Conservation (phyloP, 1,140 invertebrate species). For the Dolichoris vasculosae region DNA sequence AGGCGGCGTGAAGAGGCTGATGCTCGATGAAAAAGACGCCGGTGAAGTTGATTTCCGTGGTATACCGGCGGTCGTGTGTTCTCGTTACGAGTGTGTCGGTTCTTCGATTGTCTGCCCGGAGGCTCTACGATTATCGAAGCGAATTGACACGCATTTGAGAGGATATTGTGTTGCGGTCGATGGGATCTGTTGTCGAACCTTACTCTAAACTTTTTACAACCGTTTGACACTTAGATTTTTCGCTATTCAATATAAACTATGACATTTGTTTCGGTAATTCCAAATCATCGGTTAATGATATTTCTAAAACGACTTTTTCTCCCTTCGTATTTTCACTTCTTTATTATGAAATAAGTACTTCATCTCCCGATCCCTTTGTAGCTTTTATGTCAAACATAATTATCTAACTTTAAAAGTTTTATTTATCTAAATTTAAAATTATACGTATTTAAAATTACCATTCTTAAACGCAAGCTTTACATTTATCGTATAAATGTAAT, state of each 20-base stretch:
- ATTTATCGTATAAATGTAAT: no score
- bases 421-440: no score
- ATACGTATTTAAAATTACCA: no score
- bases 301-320: neutral
- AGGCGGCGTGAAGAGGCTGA: conserved; percentile 44
- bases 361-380: neutral
- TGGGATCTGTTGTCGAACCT: neutral
- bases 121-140: conserved; percentile 21
- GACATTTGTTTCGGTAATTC: neutral
- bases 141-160: conserved; percentile 30
- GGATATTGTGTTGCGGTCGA: conserved; percentile 1
- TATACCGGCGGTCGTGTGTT: neutral
- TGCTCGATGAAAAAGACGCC: conserved; percentile 46
- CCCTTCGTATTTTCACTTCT: neutral
- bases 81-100: neutral
- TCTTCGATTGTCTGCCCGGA: neutral
- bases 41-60: conserved; percentile 22
- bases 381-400: no score
- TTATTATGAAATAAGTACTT: neutral
- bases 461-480: no score
- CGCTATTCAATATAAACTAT: neutral
- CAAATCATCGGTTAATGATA: conserved; percentile 1
- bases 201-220: neutral
- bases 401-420: no score
- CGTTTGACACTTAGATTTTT: conserved; percentile 23